Evolutionary conservation across 2,888 invertebrate species (phyloP), one percentile per base, ranked within the genome.

Genomic region (Allygus modestus): DNA sequence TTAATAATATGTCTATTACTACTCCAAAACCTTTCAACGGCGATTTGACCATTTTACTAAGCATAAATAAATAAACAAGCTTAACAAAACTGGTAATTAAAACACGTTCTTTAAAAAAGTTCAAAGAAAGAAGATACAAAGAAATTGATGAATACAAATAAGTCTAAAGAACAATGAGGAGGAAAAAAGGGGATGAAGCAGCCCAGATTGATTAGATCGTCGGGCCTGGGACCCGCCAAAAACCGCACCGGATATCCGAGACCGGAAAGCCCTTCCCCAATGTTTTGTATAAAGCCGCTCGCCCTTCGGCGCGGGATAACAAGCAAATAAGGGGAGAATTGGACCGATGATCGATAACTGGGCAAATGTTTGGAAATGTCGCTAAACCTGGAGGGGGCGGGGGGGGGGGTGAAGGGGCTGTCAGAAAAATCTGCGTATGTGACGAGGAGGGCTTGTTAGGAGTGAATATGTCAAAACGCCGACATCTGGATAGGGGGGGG

Each of bases 341-440:
- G 58, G 58, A 58, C 58, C 58, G 46, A 46, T 58, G 58, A 65
- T 65, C 65, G 28, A 65, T 65, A 65, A 65, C 65, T 65, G 31
- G 65, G 65, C 65, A 65, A 65, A 65, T 65, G 31, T 65, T 65
- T 28, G 65, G 65, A 31, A 65, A 65, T 31, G 65, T 15, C 65
- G 65, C 65, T 31, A 28, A 31, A 65, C 12, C 2, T 15, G 15
- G 9, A 23, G 26, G 58, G 20, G 26, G n/a, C 4, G 51, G 51
- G 51, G 15, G 26, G n/a, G n/a, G n/a, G 58, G 23, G 58, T 1
- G 0, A 12, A 23, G 58, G 65, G 31, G 12, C 65, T 65, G 65
- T 65, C 65, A 65, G 65, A 65, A 65, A 65, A 65, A 65, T 65
- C 31, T 65, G 65, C 65, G 65, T 65, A 20, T 54, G 65, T 28